Conservation (phyloP, 1,140 invertebrate species). For the Ceratosolen solmsi region DNA sequence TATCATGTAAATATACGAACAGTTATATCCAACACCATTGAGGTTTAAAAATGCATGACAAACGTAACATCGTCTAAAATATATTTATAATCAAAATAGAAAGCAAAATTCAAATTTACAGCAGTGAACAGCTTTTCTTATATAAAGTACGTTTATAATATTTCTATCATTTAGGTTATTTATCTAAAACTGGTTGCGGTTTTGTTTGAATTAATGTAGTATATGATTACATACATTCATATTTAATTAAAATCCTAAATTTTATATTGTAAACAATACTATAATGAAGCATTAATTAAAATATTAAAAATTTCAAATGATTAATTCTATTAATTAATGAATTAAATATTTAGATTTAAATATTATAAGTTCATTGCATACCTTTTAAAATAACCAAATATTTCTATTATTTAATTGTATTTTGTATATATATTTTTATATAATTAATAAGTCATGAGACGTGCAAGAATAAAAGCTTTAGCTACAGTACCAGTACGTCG, state of each 20-base stretch:
- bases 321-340: too few relatives aligned
- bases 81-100: not conserved
- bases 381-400: too few relatives aligned
- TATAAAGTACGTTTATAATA: not conserved
- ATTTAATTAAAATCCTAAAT: too few relatives aligned
- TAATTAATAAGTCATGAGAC: constrained; percentile 61
- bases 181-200: not conserved
- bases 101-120: not conserved
- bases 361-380: too few relatives aligned
- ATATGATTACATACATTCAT: too few relatives aligned
- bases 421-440: not conserved
- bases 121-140: not conserved
- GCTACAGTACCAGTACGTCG: constrained; percentile 69
- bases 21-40: not conserved
- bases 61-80: not conserved
- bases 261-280: too few relatives aligned
- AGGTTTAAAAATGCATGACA: not conserved
- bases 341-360: too few relatives aligned
- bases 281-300: too few relatives aligned
- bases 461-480: constrained; percentile 73
- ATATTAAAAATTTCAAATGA: too few relatives aligned
- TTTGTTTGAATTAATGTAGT: too few relatives aligned
- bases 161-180: not conserved
- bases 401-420: too few relatives aligned
- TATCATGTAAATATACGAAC: not conserved